Evolutionary conservation across 1,140 invertebrate species (phyloP).

Genomic region (Ganaspis sp.): DNA sequence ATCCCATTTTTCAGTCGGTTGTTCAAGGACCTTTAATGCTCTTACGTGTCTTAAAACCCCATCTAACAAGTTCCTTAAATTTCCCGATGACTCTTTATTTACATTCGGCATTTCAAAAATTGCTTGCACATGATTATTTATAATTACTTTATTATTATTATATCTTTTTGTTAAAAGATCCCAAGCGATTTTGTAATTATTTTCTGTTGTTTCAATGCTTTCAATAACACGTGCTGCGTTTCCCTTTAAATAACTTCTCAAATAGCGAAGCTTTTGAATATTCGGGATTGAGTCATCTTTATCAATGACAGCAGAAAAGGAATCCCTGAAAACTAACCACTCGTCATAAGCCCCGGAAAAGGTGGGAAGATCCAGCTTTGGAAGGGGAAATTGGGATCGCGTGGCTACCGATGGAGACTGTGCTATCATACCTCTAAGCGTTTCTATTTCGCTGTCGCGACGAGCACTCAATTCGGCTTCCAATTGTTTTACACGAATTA

Average conservation of each 20-base stretch:
- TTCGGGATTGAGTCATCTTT: constrained; percentile 46
- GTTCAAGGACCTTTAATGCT: constrained; percentile 57
- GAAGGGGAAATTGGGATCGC: constrained; percentile 37
- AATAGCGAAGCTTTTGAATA: constrained; percentile 62
- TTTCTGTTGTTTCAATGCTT: constrained; percentile 57
- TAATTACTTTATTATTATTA: constrained; percentile 64
- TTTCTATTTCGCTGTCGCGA: not conserved
- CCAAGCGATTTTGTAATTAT: constrained; percentile 65
- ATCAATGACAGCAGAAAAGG: constrained; percentile 58
- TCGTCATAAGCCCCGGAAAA: constrained; percentile 60
- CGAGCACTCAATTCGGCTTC: too few species aligned
- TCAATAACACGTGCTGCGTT: constrained; percentile 41
- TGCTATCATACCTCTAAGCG: not conserved
- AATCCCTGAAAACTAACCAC: constrained; percentile 58
- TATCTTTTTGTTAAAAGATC: constrained; percentile 62
- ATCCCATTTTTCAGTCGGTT: constrained; percentile 59
- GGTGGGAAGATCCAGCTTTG: constrained; percentile 54
- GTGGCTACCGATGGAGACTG: not conserved
- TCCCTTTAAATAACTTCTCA: not conserved
- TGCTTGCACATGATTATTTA: constrained; percentile 63
- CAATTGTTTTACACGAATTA: too few species aligned
- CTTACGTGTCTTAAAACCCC: constrained; percentile 58
- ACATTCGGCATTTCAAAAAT: constrained; percentile 54
- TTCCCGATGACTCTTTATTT: constrained; percentile 46
- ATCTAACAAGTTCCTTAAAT: constrained; percentile 63